Percentiles rank a stretch among this genome's conserved stretches.
Evolutionary conservation across 2,888 invertebrate genomes (phyloP).

Genomic region (Conchocele bisecta): DNA sequence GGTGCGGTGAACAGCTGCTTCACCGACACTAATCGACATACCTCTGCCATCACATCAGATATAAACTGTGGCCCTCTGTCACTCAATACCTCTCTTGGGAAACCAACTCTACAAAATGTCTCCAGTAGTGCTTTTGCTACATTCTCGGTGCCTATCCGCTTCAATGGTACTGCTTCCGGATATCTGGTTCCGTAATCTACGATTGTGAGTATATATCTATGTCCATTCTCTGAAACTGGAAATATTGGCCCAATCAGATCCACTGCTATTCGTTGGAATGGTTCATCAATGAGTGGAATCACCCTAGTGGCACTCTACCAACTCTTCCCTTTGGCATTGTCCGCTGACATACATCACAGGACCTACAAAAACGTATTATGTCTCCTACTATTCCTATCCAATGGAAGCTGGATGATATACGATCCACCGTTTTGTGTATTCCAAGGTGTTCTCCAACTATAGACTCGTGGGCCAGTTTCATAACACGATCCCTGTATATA

Average conservation of each 20-base stretch:
- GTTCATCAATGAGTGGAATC: constrained; percentile 45
- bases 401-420: neutral
- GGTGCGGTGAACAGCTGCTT: constrained; percentile 34
- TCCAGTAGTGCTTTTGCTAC: constrained; percentile 54
- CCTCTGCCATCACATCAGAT: constrained; percentile 36
- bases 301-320: constrained; percentile 1
- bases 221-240: constrained; percentile 31
- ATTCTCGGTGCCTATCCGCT: constrained; percentile 38
- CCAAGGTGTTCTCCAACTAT: neutral
- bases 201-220: constrained; percentile 53
- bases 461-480: constrained; percentile 3
- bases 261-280: constrained; percentile 42
- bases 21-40: constrained; percentile 39
- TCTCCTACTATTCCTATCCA: constrained; percentile 7
- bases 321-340: constrained; percentile 12
- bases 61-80: constrained; percentile 60
- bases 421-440: constrained; percentile 1
- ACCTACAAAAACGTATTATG: neutral
- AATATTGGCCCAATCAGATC: constrained; percentile 52
- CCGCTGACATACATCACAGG: constrained; percentile 13
- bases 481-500: neutral
- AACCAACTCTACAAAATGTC: constrained; percentile 45
- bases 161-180: constrained; percentile 52
- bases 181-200: constrained; percentile 57
- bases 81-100: constrained; percentile 54